Base-by-base conservation (phyloP, 2,113 vertebrate species). In the Perca flavescens region DNA sequence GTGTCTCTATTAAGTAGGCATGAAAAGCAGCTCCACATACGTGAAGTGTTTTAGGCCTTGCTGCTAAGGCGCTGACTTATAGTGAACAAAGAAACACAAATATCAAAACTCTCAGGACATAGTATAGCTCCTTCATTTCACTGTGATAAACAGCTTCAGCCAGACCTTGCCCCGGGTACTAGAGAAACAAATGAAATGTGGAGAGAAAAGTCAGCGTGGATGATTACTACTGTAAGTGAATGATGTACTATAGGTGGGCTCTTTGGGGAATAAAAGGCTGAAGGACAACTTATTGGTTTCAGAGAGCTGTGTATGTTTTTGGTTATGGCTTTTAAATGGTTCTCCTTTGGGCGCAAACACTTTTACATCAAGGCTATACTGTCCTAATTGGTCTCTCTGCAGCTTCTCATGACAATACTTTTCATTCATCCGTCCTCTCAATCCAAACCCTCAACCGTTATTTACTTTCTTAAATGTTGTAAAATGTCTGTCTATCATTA, bases 141-240 rank as follows among this genome's bases (percentile, higher is more conserved):
- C 56, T 36, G 70, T 81, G 82, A 87, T 69, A 50, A 87, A 79
- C 79, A n/a, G 88, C 74, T 57, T 43, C 21, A 56, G 74, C 14
- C 58, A 70, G 86, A 83, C 66, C 77, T 88, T 53, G 77, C 88
- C 82, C 70, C 54, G 1, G 63, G 88, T 77, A 8, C 68, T 0
- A 31, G 72, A 31, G 68, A 85, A 82, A 79, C 74, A 77, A 91
- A 90, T 76, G 62, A 87, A 54, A 66, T 77, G 84, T 74, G 74
- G 70, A 77, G 77, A 25, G 10, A 67, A 73, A 52, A 80, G 63
- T 63, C 25, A 8, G 62, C 4, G 34, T 70, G 77, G 74, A 34
- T 21, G 34, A 77, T 88, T 81, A 88, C 85, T 74, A 36, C 36
- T 36, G 36, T 36, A 82, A 85, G 60, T 74, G 90, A 82, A 66